Evolutionary conservation across 2,113 vertebrate species (phyloP).

Genomic region (Glaucidium brasilianum): DNA sequence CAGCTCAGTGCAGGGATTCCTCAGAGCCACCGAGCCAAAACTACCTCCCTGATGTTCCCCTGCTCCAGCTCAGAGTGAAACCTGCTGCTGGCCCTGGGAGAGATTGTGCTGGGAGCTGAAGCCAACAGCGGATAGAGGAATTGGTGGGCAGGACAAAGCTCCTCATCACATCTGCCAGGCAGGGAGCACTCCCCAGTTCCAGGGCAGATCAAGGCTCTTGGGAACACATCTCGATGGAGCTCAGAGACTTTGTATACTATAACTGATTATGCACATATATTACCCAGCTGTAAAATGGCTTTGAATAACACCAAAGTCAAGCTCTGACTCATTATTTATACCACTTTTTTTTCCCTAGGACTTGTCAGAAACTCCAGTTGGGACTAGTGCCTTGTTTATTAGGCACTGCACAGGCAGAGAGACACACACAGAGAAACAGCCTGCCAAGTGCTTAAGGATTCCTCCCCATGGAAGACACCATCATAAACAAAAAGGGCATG

Average conservation of each 20-base stretch:
- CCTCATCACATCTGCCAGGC: not conserved
- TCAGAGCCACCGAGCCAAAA: not conserved
- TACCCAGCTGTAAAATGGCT: not conserved
- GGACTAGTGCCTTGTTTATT: not conserved
- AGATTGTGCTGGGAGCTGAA: not conserved
- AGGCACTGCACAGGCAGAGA: not conserved
- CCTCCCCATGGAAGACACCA: not conserved
- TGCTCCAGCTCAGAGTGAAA: not conserved
- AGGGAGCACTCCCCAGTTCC: not conserved
- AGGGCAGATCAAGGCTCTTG: not conserved
- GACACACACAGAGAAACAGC: not conserved
- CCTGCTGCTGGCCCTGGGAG: rapidly evolving
- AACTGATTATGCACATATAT: not conserved
- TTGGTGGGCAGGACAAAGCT: not conserved
- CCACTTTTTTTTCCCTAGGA: not conserved
- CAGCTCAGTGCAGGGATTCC: not conserved
- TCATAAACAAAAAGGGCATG: not conserved
- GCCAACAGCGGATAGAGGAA: not conserved
- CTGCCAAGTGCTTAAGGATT: not conserved
- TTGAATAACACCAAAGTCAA: not conserved
- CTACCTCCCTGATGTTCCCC: not conserved
- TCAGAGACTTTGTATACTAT: not conserved
- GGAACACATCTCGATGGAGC: not conserved
- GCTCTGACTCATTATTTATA: not conserved
- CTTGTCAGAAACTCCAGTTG: not conserved